A percentile compares a stretch with the other conserved stretches of the same genome.
phyloP scores from a whole-genome alignment of 1,140 invertebrate species.

The Zophobas atratus region DNA sequence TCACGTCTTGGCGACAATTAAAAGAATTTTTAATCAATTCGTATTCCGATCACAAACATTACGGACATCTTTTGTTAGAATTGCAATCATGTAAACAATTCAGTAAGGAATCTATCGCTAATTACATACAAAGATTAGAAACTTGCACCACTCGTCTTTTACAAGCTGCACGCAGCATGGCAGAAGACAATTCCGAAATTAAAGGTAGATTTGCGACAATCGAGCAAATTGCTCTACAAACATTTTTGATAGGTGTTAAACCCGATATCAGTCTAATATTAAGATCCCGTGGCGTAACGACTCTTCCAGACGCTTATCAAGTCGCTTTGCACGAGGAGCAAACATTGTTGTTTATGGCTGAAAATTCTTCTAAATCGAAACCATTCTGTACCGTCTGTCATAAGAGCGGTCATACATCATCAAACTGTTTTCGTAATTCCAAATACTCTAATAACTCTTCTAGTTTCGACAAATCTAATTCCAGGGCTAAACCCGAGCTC shows the following conservation, averaged over 20 bases:
- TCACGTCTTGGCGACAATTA: background rate
- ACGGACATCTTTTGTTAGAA: slow-evolving; percentile 7
- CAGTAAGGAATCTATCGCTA: background rate
- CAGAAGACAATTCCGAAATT: slow-evolving; percentile 6
- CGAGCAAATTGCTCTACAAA: slow-evolving; percentile 1
- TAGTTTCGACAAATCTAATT: background rate
- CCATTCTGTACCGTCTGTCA: background rate
- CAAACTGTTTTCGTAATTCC: slow-evolving; percentile 1
- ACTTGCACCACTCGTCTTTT: slow-evolving; percentile 2
- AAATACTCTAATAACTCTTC: slow-evolving; percentile 16
- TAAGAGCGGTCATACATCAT: background rate
- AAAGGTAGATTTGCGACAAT: slow-evolving; percentile 15
- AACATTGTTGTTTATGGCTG: background rate
- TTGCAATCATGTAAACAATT: slow-evolving; percentile 19
- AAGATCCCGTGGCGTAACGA: background rate
- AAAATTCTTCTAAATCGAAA: background rate
- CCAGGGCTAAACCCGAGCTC: background rate
- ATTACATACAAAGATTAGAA: slow-evolving; percentile 1
- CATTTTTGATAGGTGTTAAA: slow-evolving; percentile 8
- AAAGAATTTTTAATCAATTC: background rate
- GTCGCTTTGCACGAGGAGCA: background rate
- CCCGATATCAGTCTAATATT: slow-evolving; percentile 1
- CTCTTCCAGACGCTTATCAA: background rate
- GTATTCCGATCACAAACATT: slow-evolving; percentile 6
- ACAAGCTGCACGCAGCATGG: slow-evolving; percentile 1